These are phyloP conservation scores for Drosophila algonquin DNA, from an alignment of 2,888 invertebrate genomes.

Conservation along the genomic window DNA sequence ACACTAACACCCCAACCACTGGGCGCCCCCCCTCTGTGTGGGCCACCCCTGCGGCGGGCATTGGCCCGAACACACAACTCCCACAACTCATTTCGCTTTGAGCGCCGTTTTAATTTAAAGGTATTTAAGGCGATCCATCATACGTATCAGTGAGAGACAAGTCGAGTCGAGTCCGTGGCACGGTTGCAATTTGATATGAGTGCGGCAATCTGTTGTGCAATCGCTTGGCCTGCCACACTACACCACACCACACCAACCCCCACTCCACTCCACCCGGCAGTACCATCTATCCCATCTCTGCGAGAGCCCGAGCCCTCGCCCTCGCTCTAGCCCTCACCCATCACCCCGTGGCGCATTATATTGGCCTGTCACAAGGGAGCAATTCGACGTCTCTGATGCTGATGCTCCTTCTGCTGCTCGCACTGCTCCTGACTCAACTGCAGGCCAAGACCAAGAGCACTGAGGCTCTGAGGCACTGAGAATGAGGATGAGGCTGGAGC, in stretches of 20 bases:
- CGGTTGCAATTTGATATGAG: slow-evolving; percentile 82
- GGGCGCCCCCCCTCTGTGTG: slow-evolving; percentile 13
- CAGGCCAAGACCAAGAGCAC: slow-evolving; percentile 13
- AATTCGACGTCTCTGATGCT: slow-evolving; percentile 79
- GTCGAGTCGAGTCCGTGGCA: slow-evolving; percentile 20
- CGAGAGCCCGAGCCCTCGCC: background rate
- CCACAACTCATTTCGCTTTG: slow-evolving; percentile 68
- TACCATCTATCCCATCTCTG: background rate
- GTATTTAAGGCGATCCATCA: slow-evolving; percentile 83
- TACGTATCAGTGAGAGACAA: slow-evolving; percentile 66
- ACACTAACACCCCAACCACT: background rate
- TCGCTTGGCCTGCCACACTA: slow-evolving; percentile 49
- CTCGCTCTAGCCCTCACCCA: slow-evolving; percentile 19
- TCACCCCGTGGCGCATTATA: slow-evolving; percentile 83
- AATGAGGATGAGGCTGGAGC: slow-evolving; percentile 36
- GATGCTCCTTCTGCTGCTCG: slow-evolving; percentile 39
- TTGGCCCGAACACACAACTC: slow-evolving; percentile 30
- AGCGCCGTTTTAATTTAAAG: slow-evolving; percentile 82
- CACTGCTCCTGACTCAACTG: slow-evolving; percentile 21
- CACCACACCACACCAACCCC: slow-evolving; percentile 5
- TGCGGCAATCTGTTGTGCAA: slow-evolving; percentile 82
- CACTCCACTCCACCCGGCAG: slow-evolving; percentile 26
- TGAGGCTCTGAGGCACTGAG: slow-evolving; percentile 3
- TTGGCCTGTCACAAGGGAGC: slow-evolving; percentile 84
- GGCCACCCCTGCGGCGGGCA: slow-evolving; percentile 29